Percentiles rank a stretch among this genome's conserved stretches.
Conservation (phyloP, 2,888 invertebrate species). For the Oscheius onirici region DNA sequence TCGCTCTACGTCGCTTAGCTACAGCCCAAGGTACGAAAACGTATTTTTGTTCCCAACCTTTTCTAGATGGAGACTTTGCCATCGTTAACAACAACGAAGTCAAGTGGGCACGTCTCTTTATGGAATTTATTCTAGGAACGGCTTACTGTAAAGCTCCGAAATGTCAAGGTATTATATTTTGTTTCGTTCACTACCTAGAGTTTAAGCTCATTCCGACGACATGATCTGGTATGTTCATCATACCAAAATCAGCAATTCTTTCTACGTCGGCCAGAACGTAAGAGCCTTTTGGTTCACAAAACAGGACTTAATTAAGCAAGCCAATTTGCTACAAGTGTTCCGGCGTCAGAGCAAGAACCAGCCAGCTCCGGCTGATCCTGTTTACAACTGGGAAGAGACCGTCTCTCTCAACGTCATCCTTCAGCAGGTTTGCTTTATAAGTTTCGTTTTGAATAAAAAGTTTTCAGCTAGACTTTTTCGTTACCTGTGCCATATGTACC, state of each 20-base stretch:
- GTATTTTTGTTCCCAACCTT: background rate
- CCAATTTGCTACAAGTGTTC: slow-evolving; percentile 85
- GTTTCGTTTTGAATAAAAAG: too few species aligned
- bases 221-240: slow-evolving; percentile 72
- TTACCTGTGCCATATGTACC: slow-evolving; percentile 96
- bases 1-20: slow-evolving; percentile 40
- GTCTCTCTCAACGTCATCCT: slow-evolving; percentile 95
- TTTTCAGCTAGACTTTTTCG: slow-evolving; percentile 89
- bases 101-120: slow-evolving; percentile 63
- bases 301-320: slow-evolving; percentile 31
- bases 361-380: slow-evolving; percentile 88
- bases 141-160: slow-evolving; percentile 49
- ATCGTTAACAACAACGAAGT: slow-evolving; percentile 56
- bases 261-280: slow-evolving; percentile 23
- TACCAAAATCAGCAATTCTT: slow-evolving; percentile 31
- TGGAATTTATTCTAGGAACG: slow-evolving; percentile 62
- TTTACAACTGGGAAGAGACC: slow-evolving; percentile 99
- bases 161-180: slow-evolving; percentile 41
- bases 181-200: background rate
- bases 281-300: background rate
- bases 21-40: slow-evolving; percentile 38
- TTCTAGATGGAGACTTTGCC: slow-evolving; percentile 51
- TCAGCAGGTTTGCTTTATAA: slow-evolving; percentile 79
- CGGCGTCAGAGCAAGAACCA: slow-evolving; percentile 94
- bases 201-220: slow-evolving; percentile 67